A percentile compares a stretch with the other conserved stretches of the same genome.
Evolutionary conservation across 1,140 invertebrate genomes (phyloP).

Genomic region (Trinorchestia longiramus): DNA sequence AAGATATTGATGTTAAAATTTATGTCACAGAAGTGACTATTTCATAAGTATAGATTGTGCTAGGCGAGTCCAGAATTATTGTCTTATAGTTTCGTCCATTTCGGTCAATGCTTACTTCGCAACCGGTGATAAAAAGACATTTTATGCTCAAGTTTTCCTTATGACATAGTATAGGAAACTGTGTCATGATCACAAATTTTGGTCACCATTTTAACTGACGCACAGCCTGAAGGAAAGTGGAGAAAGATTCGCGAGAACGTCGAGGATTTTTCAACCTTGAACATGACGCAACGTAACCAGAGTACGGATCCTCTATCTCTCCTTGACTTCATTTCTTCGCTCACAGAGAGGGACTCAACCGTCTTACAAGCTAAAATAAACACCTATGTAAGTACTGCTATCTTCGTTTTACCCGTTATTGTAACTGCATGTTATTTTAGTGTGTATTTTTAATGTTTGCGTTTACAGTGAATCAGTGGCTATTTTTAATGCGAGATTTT

Average conservation of each 20-base stretch:
- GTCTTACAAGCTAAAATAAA: constrained; percentile 40
- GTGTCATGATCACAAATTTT: not conserved
- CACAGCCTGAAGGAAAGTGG: not conserved
- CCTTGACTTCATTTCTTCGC: constrained; percentile 20
- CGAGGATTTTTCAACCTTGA: not conserved
- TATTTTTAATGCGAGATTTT: not conserved
- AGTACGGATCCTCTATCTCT: not conserved
- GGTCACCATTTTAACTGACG: not conserved
- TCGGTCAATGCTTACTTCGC: not conserved
- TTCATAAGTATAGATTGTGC: not conserved
- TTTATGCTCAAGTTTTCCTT: not conserved
- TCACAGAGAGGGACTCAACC: constrained; percentile 33
- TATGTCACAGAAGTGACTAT: not conserved
- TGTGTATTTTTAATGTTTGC: not conserved
- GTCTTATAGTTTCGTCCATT: not conserved
- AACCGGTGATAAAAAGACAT: not conserved
- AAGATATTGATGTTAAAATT: not conserved
- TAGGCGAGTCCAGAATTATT: not conserved
- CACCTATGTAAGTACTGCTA: not conserved
- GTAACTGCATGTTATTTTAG: not conserved
- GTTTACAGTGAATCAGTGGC: not conserved
- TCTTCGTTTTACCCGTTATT: not conserved
- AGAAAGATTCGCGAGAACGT: not conserved
- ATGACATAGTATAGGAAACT: not conserved
- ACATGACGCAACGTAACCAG: not conserved